Evolutionary conservation across 1,140 invertebrate genomes (phyloP), one percentile per base, ranked within the genome.

Genomic region (Drosophila mayri): DNA sequence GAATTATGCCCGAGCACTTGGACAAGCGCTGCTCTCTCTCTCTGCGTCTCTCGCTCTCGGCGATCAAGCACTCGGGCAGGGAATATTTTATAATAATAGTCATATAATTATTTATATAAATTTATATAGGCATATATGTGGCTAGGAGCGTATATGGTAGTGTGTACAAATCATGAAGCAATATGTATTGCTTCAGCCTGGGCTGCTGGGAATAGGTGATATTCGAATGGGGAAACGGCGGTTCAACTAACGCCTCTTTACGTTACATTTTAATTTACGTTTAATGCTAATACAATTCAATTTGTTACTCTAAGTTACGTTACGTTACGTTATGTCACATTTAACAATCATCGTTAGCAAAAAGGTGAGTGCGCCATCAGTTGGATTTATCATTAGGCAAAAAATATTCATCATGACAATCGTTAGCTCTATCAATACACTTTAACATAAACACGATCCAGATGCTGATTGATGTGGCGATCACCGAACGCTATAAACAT

Each of bases 261-360:
- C 64, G 63, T 55, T 37, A 70, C 50, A 37, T 41, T 47, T 25
- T 25, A 4, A 25, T 25, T 25, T 52, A 37, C 20, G 50, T 22
- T 52, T 52, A 20, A 20, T 52, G 41, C 22, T 54, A 37, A 54
- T 46, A 57, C 60, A 58, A 12, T 43, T 55, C 30, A 46, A 44
- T 60, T 44, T 43, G 61, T 38, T 74, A 47, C 49, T 28, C 52
- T 68, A 76, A 75, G n/a, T 66, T 59, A 77, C 44, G 44, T 25
- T 44, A 44, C 74, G 40, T 63, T 38, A 38, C 72, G 38, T 65
- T 37, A 77, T 44, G 50, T 79, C 47, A 77, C 74, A 81, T 44
- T 75, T 41, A 83, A 83, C 64, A 76, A 59, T 44, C 46, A 41
- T 63, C 28, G 30, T 60, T 60, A 55, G 30, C 52, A 38, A 38